Base-by-base conservation (phyloP, 2,113 vertebrate genomes). In the Cebus imitator region DNA sequence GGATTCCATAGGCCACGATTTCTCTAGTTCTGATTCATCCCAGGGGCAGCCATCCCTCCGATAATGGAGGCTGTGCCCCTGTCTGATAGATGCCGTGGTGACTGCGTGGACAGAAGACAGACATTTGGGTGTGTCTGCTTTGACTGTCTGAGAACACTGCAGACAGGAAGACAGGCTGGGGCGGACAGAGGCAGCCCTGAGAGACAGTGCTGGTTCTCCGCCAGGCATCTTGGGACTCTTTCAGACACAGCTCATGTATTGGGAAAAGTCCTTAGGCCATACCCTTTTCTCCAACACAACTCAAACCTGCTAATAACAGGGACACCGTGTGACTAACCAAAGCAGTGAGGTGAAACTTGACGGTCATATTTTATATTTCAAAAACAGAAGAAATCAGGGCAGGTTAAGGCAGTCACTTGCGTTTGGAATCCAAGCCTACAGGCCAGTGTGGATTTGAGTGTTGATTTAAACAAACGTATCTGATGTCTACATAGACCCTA, bases 401-500 rank as follows among this genome's bases (percentile, higher is more conserved):
- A 48, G 70, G 82, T 76, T 64, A 83, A 92, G 79, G 18, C 13
- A 30, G 80, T 73, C 30, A 57, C 45, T 80, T 73, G 72, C 43
- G 40, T 90, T 79, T 95, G 52, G 70, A 87, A 92, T 14, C 20
- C 37, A 81, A 86, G 81, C 57, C 61, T 37, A 40, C 61, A 23
- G 81, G 94, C 84, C 35, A 95, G 61, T 58, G 78, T 81, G 68
- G 73, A 97, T 97, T 94, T 96, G 83, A 96, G 83, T 96, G 96
- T 79, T 98, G 97, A 95, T 91, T 93, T 91, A 95, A 96, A 96
- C 94, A 97, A 97, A 97, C 88, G 85, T 32, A 93, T 66, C 89
- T 88, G 93, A 89, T 92, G 89, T 94, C 96, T 97, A 95, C 97
- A 97, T 85, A 97, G 92, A 97, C 89, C 68, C 86, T 91, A 52